A percentile compares a stretch with the other conserved stretches of the same genome.
Conservation (phyloP, 2,113 vertebrate genomes). For the Apteryx owenii region DNA sequence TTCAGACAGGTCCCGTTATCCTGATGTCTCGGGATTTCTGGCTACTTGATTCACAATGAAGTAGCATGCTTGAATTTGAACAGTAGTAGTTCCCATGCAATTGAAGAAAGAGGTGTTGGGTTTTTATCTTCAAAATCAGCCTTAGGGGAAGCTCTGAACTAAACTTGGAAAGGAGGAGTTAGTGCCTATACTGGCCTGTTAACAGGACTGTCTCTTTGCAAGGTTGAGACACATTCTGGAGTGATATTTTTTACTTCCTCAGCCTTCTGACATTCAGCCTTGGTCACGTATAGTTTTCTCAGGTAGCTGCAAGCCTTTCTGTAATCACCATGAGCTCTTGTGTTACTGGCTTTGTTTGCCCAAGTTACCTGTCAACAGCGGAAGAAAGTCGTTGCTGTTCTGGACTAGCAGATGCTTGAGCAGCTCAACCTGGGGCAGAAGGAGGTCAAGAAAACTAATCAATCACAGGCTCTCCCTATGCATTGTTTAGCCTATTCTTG, state of each 20-base stretch:
- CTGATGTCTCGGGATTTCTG: neutral
- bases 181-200: fast-evolving
- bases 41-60: neutral
- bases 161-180: neutral
- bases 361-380: neutral
- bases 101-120: neutral
- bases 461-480: fast-evolving
- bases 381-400: neutral
- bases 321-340: fast-evolving
- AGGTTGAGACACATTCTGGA: neutral
- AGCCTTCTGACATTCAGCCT: neutral
- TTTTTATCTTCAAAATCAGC: neutral
- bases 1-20: neutral
- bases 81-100: fast-evolving
- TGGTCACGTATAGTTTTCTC: fast-evolving
- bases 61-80: fast-evolving
- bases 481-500: neutral
- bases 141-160: neutral
- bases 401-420: neutral
- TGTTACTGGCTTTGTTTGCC: neutral
- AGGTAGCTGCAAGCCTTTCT: neutral
- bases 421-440: neutral
- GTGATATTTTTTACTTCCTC: fast-evolving
- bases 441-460: neutral
- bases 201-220: neutral